Percentiles rank a stretch among this genome's conserved stretches.
These are phyloP conservation scores for Idaea biselata DNA, from an alignment of 2,888 invertebrate genomes.

Conservation along the genomic window DNA sequence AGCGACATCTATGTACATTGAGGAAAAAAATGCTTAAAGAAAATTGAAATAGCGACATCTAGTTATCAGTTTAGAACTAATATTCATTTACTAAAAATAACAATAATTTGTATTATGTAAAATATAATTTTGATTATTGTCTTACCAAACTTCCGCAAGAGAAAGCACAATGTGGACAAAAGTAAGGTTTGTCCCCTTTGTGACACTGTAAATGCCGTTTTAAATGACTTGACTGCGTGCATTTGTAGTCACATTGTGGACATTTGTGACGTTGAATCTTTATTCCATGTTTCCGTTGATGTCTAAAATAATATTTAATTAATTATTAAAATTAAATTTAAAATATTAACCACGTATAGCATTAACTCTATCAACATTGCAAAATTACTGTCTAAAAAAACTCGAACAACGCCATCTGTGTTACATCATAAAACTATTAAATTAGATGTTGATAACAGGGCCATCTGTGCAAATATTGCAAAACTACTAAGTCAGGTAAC, in stretches of 20 bases:
- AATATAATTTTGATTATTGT: slow-evolving; percentile 9
- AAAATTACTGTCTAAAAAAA: background rate
- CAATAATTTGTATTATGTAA: background rate
- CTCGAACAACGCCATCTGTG: slow-evolving; percentile 31
- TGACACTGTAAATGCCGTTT: slow-evolving; percentile 90
- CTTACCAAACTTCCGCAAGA: slow-evolving; percentile 89
- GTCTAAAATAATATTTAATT: slow-evolving; percentile 69
- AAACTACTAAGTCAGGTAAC: background rate
- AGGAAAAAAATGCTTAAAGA: background rate
- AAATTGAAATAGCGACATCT: slow-evolving; percentile 17
- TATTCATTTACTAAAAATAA: background rate
- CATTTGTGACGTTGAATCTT: slow-evolving; percentile 81
- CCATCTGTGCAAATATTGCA: slow-evolving; percentile 29
- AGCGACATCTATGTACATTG: background rate
- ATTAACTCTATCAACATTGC: too few relatives aligned
- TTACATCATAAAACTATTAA: background rate
- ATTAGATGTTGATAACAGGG: slow-evolving; percentile 15
- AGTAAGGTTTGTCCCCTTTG: slow-evolving; percentile 90
- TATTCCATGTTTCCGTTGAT: slow-evolving; percentile 79
- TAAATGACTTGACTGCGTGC: slow-evolving; percentile 84
- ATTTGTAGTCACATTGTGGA: slow-evolving; percentile 85
- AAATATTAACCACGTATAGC: background rate
- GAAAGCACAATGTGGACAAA: slow-evolving; percentile 90
- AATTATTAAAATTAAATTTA: background rate
- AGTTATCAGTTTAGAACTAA: background rate